phyloP scores from a whole-genome alignment of 2,888 invertebrate species.

The Folsomia manolachei region DNA sequence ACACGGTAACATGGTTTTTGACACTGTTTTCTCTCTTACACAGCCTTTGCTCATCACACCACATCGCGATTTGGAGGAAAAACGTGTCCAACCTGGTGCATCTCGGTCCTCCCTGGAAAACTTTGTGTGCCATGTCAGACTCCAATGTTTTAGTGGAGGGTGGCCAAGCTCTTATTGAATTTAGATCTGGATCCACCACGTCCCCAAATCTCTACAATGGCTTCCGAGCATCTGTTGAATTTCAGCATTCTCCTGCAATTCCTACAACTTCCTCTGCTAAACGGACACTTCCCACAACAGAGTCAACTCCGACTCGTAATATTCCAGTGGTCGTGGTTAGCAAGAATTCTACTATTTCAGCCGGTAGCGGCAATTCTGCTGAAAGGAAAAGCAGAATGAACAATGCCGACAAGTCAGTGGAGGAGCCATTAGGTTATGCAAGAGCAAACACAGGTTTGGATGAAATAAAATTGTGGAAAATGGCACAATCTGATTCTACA shows the following conservation, averaged over 20 bases:
- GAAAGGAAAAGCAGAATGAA: not conserved
- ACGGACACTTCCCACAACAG: not conserved
- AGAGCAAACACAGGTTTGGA: constrained; percentile 42
- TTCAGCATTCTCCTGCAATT: constrained; percentile 21
- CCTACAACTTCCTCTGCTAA: constrained; percentile 5
- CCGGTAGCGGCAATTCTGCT: not conserved
- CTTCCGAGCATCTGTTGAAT: constrained; percentile 40
- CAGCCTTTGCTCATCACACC: constrained; percentile 44
- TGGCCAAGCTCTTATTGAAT: constrained; percentile 45
- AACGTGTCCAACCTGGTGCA: constrained; percentile 38
- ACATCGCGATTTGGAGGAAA: constrained; percentile 44
- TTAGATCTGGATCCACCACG: constrained; percentile 41
- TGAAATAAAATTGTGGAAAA: not conserved
- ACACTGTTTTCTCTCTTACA: not conserved
- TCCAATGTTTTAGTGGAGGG: constrained; percentile 41
- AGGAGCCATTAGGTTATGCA: constrained; percentile 43
- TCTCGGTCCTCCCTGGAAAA: constrained; percentile 44
- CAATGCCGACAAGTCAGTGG: constrained; percentile 15
- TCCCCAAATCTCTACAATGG: constrained; percentile 44
- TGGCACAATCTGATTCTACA: too few relatives aligned
- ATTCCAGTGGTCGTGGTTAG: not conserved
- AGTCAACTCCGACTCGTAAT: not conserved
- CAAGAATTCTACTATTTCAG: not conserved
- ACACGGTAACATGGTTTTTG: not conserved
- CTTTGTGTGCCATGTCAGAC: constrained; percentile 40